Conservation (phyloP, 1,140 invertebrate species). For the Heliconius nattereri region DNA sequence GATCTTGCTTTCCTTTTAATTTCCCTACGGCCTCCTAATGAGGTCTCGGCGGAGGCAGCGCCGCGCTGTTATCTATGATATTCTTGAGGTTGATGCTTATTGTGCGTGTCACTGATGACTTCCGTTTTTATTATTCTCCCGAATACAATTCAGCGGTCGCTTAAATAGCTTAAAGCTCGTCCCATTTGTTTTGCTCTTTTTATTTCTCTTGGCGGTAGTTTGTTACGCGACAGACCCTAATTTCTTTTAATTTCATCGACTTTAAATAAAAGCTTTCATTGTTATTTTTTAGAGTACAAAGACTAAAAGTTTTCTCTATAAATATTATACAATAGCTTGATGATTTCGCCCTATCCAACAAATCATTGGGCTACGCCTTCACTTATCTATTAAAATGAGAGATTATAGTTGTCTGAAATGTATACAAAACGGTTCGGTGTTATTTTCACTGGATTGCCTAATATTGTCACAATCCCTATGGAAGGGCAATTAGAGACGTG, state of each 20-base stretch:
- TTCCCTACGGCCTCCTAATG: slow-evolving; percentile 81
- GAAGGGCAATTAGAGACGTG: slow-evolving; percentile 77
- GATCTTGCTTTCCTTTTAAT: slow-evolving; percentile 82
- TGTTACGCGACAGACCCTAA: slow-evolving; percentile 72
- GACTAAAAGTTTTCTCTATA: background rate
- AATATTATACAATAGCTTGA: background rate
- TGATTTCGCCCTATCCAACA: slow-evolving; percentile 51
- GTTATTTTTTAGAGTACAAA: background rate
- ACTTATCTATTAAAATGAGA: slow-evolving; percentile 81
- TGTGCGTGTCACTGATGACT: slow-evolving; percentile 81
- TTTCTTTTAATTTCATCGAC: slow-evolving; percentile 56
- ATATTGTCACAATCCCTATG: slow-evolving; percentile 76
- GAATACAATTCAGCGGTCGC: slow-evolving; percentile 78
- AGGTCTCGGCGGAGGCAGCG: slow-evolving; percentile 69
- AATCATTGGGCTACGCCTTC: slow-evolving; percentile 73
- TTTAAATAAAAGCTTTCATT: slow-evolving; percentile 14
- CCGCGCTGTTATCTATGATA: slow-evolving; percentile 79
- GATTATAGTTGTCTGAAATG: slow-evolving; percentile 72
- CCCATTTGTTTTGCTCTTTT: slow-evolving; percentile 78
- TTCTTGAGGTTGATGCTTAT: slow-evolving; percentile 81
- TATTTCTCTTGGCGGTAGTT: slow-evolving; percentile 79
- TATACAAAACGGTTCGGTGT: slow-evolving; percentile 67
- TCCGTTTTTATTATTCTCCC: slow-evolving; percentile 81
- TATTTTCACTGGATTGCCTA: slow-evolving; percentile 79
- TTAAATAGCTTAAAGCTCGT: slow-evolving; percentile 77